Conservation (phyloP, 2,888 invertebrate species). For the Perizoma affinitatum region DNA sequence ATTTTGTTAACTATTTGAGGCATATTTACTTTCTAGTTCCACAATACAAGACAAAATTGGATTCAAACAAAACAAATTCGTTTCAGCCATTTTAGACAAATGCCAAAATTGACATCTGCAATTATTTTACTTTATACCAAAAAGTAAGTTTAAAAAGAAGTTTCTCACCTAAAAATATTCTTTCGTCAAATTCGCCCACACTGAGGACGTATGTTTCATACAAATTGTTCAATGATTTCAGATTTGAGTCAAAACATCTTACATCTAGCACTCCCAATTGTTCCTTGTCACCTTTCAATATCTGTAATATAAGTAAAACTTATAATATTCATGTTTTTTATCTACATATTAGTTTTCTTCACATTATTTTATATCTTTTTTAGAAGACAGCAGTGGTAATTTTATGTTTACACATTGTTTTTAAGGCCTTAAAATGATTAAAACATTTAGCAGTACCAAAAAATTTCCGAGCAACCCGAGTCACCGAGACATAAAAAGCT, state of each 20-base stretch:
- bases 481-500: conserved; percentile 1
- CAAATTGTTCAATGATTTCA: conserved; percentile 91
- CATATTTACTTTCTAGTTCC: conserved; percentile 48
- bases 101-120: conserved; percentile 12
- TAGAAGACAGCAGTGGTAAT: no score
- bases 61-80: conserved; percentile 51
- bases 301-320: conserved; percentile 66
- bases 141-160: conserved; percentile 3
- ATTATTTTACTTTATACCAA: background rate
- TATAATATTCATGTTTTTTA: no score
- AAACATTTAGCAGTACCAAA: no score
- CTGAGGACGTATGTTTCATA: conserved; percentile 96
- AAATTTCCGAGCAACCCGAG: no score
- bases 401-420: no score
- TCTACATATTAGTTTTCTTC: no score
- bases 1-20: background rate
- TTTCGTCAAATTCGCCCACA: conserved; percentile 97
- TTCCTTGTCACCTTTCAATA: conserved; percentile 88
- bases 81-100: conserved; percentile 20
- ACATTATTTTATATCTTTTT: no score
- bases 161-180: conserved; percentile 93
- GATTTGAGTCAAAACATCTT: conserved; percentile 92
- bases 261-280: conserved; percentile 91
- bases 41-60: conserved; percentile 56
- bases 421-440: no score